A percentile compares a stretch with the other conserved stretches of the same genome.
These are phyloP conservation scores for Rhineura floridana DNA, from an alignment of 2,113 vertebrate species.

Conservation along the genomic window DNA sequence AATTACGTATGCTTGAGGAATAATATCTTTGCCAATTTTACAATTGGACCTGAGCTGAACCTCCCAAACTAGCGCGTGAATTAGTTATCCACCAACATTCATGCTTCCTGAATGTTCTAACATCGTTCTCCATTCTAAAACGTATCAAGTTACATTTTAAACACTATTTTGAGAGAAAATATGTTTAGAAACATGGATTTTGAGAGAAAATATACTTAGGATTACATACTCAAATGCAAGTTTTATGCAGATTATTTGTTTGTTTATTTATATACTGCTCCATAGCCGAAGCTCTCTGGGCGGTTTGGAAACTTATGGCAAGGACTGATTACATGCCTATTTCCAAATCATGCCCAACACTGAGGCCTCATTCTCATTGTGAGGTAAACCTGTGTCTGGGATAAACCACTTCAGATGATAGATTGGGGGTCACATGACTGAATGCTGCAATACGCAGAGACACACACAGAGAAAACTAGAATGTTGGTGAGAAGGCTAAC, in stretches of 20 bases:
- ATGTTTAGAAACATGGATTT: neutral
- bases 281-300: too few species aligned
- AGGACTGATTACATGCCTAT: too few species aligned
- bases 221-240: too few species aligned
- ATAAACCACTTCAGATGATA: neutral
- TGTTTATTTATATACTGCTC: too few species aligned
- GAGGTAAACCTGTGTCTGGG: neutral
- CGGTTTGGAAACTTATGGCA: too few species aligned
- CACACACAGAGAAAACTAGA: neutral
- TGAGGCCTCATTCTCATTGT: neutral
- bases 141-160: neutral
- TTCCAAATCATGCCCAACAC: neutral
- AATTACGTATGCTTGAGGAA: neutral
- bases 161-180: neutral
- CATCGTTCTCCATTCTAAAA: neutral
- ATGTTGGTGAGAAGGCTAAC: neutral
- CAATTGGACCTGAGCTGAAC: neutral
- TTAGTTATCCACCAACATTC: neutral
- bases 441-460: too few species aligned
- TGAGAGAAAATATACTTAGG: too few species aligned
- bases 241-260: too few species aligned
- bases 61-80: neutral
- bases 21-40: neutral
- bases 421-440: too few species aligned
- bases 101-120: neutral